Percentiles rank a stretch among this genome's conserved stretches.
These are phyloP conservation scores for Atrichornis clamosus DNA, from an alignment of 2,113 vertebrate species.

Conservation along the genomic window DNA sequence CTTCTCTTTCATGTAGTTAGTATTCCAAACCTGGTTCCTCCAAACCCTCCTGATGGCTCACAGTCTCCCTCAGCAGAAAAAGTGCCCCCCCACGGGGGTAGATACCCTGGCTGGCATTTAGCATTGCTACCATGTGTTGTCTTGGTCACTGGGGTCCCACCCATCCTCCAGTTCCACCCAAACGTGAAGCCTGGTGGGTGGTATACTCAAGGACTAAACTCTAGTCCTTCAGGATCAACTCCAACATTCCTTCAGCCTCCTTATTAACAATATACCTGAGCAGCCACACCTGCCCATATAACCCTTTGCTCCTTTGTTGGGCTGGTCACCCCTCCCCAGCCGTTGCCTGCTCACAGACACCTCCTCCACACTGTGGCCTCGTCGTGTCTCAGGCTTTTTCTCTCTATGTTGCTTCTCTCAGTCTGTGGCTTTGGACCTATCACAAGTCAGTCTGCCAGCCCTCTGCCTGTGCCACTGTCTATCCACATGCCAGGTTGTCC, in stretches of 20 bases:
- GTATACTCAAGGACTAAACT: neutral
- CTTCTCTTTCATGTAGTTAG: neutral
- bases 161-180: neutral
- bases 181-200: neutral
- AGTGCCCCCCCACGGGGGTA: accelerated
- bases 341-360: neutral
- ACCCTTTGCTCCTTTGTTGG: neutral
- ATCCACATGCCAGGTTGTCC: neutral
- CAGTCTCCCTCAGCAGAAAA: neutral
- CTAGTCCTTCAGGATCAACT: neutral
- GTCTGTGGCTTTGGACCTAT: neutral
- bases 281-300: neutral
- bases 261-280: neutral
- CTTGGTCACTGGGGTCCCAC: neutral
- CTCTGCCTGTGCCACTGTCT: accelerated
- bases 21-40: neutral
- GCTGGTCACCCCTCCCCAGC: neutral
- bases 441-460: neutral
- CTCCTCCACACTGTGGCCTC: neutral
- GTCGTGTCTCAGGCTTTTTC: neutral
- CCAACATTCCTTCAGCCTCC: neutral
- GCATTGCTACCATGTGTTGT: neutral
- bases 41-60: neutral
- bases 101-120: neutral
- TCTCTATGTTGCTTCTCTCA: neutral